Evolutionary conservation across 2,113 vertebrate genomes (phyloP).

Genomic region (Ictalurus furcatus): DNA sequence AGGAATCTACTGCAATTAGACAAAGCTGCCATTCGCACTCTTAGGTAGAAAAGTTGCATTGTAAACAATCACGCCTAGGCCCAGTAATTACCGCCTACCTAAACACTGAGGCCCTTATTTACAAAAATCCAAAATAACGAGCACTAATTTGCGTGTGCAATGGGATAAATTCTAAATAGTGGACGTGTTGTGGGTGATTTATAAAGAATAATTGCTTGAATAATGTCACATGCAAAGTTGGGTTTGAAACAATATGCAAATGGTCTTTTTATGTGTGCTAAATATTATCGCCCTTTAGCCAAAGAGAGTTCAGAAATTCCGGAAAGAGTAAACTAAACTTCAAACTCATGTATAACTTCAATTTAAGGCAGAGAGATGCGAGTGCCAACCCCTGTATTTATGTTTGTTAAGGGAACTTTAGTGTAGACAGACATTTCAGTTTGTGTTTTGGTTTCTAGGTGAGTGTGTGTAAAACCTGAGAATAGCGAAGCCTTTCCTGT

Average conservation of each 20-base stretch:
- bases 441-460: no score
- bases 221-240: not conserved
- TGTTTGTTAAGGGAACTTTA: no score
- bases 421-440: no score
- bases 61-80: slow-evolving; percentile 15
- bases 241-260: not conserved
- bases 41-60: slow-evolving; percentile 11
- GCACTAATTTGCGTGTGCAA: not conserved
- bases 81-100: slow-evolving; percentile 8
- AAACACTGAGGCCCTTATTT: slow-evolving; percentile 11
- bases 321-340: not conserved
- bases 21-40: slow-evolving; percentile 24
- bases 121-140: not conserved
- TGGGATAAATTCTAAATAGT: not conserved
- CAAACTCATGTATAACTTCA: not conserved
- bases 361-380: not conserved
- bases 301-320: not conserved
- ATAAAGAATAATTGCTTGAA: not conserved
- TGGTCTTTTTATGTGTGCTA: not conserved
- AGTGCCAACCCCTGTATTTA: no score
- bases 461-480: no score
- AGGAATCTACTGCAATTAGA: slow-evolving; percentile 47
- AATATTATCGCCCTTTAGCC: not conserved
- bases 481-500: no score
- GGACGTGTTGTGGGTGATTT: not conserved